Percentiles rank a stretch among this genome's conserved stretches.
phyloP scores from a whole-genome alignment of 2,113 vertebrate genomes.

The Toxotes jaculatrix region DNA sequence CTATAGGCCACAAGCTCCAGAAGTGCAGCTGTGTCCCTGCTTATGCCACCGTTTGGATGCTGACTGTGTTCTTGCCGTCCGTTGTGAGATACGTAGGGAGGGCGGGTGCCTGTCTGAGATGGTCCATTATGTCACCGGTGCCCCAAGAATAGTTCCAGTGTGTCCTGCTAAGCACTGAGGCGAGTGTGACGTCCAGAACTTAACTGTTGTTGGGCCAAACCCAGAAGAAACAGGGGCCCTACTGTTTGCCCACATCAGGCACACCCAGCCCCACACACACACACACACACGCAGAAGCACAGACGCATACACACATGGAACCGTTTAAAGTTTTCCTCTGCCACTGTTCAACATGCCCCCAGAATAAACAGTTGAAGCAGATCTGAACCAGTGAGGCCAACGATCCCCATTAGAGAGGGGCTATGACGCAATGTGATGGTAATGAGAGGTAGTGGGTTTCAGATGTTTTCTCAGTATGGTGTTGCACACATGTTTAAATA shows the following conservation, averaged over 20 bases:
- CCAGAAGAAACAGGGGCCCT: slow-evolving; percentile 82
- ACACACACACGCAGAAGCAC: slow-evolving; percentile 53
- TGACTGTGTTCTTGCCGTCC: slow-evolving; percentile 39
- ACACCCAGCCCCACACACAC: slow-evolving; percentile 61
- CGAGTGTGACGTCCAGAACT: slow-evolving; percentile 76
- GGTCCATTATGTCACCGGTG: slow-evolving; percentile 78
- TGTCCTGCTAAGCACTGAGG: slow-evolving; percentile 69
- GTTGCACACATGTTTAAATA: background rate
- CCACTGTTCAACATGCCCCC: slow-evolving; percentile 72
- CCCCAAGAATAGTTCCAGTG: slow-evolving; percentile 82
- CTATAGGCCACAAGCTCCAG: background rate
- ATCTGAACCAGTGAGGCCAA: slow-evolving; percentile 53
- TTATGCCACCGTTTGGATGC: slow-evolving; percentile 39
- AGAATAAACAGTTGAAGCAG: slow-evolving; percentile 65
- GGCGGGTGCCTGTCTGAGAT: slow-evolving; percentile 59
- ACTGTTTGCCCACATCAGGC: slow-evolving; percentile 78
- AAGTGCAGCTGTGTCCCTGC: slow-evolving; percentile 50
- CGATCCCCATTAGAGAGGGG: slow-evolving; percentile 58
- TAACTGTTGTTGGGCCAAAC: slow-evolving; percentile 74
- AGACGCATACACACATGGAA: slow-evolving; percentile 77
- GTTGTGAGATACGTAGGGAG: slow-evolving; percentile 35
- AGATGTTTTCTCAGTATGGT: slow-evolving; percentile 50
- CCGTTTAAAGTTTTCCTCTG: slow-evolving; percentile 74
- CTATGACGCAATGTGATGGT: slow-evolving; percentile 64
- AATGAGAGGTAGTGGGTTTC: slow-evolving; percentile 70